Conservation (phyloP, 2,797 vertebrate species). For the Oryzias sinensis region DNA sequence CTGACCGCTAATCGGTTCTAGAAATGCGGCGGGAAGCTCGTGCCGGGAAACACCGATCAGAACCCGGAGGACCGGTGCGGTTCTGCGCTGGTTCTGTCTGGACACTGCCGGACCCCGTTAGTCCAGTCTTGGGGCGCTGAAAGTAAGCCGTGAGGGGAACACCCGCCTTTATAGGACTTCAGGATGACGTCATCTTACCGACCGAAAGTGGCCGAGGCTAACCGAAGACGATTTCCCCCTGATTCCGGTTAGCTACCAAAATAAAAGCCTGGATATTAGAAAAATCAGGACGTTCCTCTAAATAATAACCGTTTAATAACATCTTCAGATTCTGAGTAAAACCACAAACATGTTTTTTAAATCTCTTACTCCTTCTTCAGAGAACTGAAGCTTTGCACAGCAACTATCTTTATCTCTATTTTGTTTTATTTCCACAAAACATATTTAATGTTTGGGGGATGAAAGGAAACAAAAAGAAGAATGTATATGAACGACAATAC, state of each 20-base stretch:
- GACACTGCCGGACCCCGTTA: neutral
- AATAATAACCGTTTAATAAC: too few relatives aligned
- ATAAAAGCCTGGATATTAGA: slow-evolving; percentile 12
- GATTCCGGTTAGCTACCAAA: slow-evolving; percentile 23
- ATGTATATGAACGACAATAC: too few relatives aligned
- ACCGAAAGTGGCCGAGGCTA: neutral
- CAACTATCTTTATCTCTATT: too few relatives aligned
- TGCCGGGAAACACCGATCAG: neutral
- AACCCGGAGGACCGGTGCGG: neutral
- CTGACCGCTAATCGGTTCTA: slow-evolving; percentile 6
- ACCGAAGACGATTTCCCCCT: neutral
- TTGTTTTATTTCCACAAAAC: too few relatives aligned
- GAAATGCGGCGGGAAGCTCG: slow-evolving; percentile 2
- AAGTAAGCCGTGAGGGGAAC: neutral
- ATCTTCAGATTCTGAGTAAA: too few relatives aligned
- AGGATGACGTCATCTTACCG: slow-evolving; percentile 22
- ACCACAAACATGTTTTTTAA: too few relatives aligned
- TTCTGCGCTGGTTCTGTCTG: accelerated
- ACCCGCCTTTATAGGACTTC: slow-evolving; percentile 33
- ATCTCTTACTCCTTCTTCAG: too few relatives aligned
- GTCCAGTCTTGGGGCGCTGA: neutral
- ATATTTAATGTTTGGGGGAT: too few relatives aligned
- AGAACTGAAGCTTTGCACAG: too few relatives aligned
- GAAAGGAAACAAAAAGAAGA: too few relatives aligned
- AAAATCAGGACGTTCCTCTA: too few relatives aligned